Percentiles rank a stretch among this genome's conserved stretches.
Conservation (phyloP, 2,113 vertebrate genomes). For the Dasypus novemcinctus region DNA sequence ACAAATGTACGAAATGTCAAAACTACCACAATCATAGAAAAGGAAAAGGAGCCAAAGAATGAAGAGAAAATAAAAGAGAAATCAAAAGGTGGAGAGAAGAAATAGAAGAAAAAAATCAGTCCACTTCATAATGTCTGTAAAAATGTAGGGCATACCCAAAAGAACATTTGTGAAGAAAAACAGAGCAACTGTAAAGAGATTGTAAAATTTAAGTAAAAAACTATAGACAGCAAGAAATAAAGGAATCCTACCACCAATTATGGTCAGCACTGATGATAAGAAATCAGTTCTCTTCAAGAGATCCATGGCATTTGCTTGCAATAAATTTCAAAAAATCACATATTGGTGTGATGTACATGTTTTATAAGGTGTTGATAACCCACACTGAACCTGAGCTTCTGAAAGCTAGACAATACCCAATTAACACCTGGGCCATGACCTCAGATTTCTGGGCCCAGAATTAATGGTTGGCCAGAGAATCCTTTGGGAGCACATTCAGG, state of each 20-base stretch:
- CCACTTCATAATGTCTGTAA: fast-evolving
- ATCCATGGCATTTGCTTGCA: fast-evolving
- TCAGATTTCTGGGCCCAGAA: no score
- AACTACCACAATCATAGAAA: fast-evolving
- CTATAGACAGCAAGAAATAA: background rate
- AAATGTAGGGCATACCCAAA: fast-evolving
- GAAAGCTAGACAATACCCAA: no score
- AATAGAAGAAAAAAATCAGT: no score
- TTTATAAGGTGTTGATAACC: background rate
- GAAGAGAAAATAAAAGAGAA: fast-evolving
- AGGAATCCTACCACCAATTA: fast-evolving
- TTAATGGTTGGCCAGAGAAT: background rate
- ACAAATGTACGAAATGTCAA: background rate
- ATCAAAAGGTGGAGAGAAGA: fast-evolving
- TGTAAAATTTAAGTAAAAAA: background rate
- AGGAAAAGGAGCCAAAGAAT: no score
- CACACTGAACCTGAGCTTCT: background rate
- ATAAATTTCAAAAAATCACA: background rate
- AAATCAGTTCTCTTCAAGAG: background rate
- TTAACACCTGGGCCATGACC: no score
- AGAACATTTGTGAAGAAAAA: no score
- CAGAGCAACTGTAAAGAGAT: fast-evolving
- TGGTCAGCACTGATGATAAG: fast-evolving
- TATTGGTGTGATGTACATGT: fast-evolving
- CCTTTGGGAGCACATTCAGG: no score